Percentiles rank a stretch among this genome's conserved stretches.
Evolutionary conservation across 2,888 invertebrate species (phyloP).

Genomic region (Clostera curtula): DNA sequence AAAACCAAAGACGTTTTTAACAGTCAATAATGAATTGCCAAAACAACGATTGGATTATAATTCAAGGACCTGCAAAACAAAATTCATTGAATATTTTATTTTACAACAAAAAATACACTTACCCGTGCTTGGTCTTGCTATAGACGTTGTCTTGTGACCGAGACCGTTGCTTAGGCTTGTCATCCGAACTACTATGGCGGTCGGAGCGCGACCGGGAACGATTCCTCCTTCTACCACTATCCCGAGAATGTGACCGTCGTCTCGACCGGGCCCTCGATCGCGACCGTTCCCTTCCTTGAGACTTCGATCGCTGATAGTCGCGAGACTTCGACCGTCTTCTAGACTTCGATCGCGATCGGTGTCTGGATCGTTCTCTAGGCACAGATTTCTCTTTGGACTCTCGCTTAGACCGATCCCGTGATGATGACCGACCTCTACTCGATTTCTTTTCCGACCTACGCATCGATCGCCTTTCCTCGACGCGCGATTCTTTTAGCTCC

Average conservation of each 20-base stretch:
- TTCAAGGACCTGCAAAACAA: too few relatives aligned
- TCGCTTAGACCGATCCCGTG: slow-evolving; percentile 36
- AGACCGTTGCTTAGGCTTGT: slow-evolving; percentile 46
- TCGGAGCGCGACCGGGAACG: slow-evolving; percentile 28
- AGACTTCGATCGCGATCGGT: slow-evolving; percentile 43
- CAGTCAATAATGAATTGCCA: too few relatives aligned
- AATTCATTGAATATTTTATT: neutral
- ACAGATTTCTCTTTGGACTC: slow-evolving; percentile 44
- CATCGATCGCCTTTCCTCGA: slow-evolving; percentile 36
- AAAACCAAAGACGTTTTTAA: too few relatives aligned
- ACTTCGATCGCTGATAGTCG: slow-evolving; percentile 41
- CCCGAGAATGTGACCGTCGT: slow-evolving; percentile 30
- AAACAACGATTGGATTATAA: too few relatives aligned
- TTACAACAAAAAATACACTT: slow-evolving; percentile 20
- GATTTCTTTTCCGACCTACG: slow-evolving; percentile 43
- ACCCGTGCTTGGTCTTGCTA: slow-evolving; percentile 59
- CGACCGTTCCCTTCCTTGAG: slow-evolving; percentile 35
- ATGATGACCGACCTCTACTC: slow-evolving; percentile 34
- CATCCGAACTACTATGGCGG: slow-evolving; percentile 36
- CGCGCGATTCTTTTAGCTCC: slow-evolving; percentile 32
- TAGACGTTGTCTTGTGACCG: slow-evolving; percentile 52
- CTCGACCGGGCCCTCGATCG: slow-evolving; percentile 28
- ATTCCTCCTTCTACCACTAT: slow-evolving; percentile 5
- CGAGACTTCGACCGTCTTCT: slow-evolving; percentile 38
- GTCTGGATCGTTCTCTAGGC: slow-evolving; percentile 37